These are phyloP conservation scores for Callospermophilus lateralis DNA, from an alignment of 2,113 vertebrate species.

Conservation along the genomic window DNA sequence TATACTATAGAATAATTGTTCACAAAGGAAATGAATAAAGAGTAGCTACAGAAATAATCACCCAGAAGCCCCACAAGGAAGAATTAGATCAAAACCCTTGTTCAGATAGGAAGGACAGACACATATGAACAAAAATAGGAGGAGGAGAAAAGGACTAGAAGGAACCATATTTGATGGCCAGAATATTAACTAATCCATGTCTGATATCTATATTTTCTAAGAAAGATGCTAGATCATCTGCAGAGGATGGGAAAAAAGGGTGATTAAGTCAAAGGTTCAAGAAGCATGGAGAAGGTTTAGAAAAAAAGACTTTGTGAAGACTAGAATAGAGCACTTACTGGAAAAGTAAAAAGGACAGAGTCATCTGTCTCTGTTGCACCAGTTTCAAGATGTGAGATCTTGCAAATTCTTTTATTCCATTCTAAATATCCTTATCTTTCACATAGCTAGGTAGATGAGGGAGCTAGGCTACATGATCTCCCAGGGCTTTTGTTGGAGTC, in stretches of 20 bases:
- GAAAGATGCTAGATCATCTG: background rate
- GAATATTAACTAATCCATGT: background rate
- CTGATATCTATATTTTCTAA: background rate
- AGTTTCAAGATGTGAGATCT: background rate
- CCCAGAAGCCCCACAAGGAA: background rate
- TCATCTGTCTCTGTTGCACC: background rate
- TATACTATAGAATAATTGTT: background rate
- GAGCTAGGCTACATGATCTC: background rate
- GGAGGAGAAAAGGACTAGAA: background rate
- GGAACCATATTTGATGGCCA: background rate
- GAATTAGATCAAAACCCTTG: background rate
- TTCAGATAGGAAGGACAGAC: background rate
- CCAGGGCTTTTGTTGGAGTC: background rate
- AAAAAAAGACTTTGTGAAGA: background rate
- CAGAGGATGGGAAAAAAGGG: background rate
- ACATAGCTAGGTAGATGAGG: background rate
- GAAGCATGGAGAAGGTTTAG: background rate
- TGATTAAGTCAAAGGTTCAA: background rate
- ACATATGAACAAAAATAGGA: background rate
- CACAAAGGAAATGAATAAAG: background rate
- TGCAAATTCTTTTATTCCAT: background rate
- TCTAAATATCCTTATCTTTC: conserved; percentile 4
- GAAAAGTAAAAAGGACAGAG: background rate
- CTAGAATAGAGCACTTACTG: background rate
- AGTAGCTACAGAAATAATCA: background rate